These are phyloP conservation scores for Pseudachorutes palmiensis DNA, from an alignment of 1,140 invertebrate species.

Conservation along the genomic window DNA sequence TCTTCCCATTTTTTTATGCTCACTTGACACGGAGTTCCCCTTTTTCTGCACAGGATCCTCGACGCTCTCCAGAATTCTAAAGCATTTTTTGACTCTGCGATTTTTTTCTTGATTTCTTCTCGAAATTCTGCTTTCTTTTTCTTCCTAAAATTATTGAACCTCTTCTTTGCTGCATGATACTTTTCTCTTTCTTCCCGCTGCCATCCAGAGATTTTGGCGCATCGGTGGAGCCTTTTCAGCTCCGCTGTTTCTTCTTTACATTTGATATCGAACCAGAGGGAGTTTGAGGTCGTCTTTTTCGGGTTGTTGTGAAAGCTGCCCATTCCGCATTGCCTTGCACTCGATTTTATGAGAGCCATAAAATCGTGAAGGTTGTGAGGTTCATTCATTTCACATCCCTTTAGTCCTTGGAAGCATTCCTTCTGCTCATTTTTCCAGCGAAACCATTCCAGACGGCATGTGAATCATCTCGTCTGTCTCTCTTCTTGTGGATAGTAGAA, in stretches of 20 bases:
- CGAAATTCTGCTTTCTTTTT: background rate
- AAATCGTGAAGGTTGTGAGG: background rate
- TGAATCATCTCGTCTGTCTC: too few species aligned
- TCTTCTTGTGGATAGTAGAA: background rate
- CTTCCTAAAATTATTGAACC: background rate
- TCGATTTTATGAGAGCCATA: background rate
- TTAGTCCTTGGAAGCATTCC: background rate
- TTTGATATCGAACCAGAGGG: background rate
- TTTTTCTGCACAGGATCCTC: background rate
- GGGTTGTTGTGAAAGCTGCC: background rate
- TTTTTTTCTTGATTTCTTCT: background rate
- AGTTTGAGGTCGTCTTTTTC: background rate
- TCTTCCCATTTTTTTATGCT: background rate
- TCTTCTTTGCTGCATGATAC: background rate
- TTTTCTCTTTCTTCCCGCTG: background rate
- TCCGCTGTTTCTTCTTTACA: background rate
- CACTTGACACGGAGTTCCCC: background rate
- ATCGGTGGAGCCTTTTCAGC: background rate
- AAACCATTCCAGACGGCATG: background rate
- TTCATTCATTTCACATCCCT: too few species aligned
- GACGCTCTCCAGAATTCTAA: background rate
- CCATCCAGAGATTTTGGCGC: background rate
- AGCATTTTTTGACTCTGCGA: background rate
- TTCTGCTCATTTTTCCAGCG: background rate
- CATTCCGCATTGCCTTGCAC: background rate